Evolutionary conservation across 2,888 invertebrate genomes (phyloP), one percentile per base, ranked within the genome.

Genomic region (Dione vanillae): DNA sequence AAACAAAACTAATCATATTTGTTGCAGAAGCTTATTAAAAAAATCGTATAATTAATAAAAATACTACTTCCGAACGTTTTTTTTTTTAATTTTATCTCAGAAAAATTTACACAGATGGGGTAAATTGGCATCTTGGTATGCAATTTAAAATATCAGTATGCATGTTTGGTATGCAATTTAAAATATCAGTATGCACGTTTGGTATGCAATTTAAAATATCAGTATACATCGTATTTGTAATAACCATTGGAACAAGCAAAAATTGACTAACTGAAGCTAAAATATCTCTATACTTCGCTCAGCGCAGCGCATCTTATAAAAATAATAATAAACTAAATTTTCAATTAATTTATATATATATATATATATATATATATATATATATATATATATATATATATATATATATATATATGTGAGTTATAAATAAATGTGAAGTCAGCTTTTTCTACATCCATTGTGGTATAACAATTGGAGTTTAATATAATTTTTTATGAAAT

Each of bases 281-380:
- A 20, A 20, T 41, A 27, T 12, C 59, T 27, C 3, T 27, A 14
- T n/a, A 61, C 27, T 61, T 61, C 61, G 27, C 61, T 27, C n/a
- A 11, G 61, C 61, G 61, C 43, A 61, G 61, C 61, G 61, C 61
- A 61, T 43, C 27, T 27, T n/a, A 45, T n/a, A 45, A 61, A 45
- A 59, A 27, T 14, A 27, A 6, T 20, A 8, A 20, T 45, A 45
- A 12, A 43, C 40, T 12, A 19, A 40, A 2, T 8, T 20, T 35
- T 40, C 14, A 41, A 58, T 61, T 2, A 61, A 61, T 27, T 61
- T n/a, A 61, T 59, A n/a, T 43, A 2, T 14, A 14, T 12, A 19
- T 1, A 35, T 27, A 52, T 12, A 54, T 56, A 37, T 37, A 8
- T n/a, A n/a, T n/a, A n/a, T n/a, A n/a, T n/a, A n/a, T n/a, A n/a